phyloP scores from a whole-genome alignment of 2,888 invertebrate genomes.

The Mythimna lalbum region DNA sequence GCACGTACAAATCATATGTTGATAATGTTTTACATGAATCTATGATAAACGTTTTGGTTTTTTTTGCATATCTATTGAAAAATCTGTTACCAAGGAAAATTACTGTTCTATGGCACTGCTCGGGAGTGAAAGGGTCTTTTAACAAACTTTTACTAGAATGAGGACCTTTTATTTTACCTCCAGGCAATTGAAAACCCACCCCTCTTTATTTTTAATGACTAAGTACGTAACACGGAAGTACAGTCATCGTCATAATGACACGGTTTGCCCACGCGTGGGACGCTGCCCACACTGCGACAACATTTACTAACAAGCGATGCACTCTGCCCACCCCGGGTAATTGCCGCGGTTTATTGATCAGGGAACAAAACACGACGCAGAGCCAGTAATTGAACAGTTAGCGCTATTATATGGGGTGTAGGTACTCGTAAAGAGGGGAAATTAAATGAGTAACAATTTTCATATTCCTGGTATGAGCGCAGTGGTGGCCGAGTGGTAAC shows the following conservation, averaged over 20 bases:
- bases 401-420: slow-evolving; percentile 4
- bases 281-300: slow-evolving; percentile 52
- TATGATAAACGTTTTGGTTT: no score
- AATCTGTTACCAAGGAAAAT: no score
- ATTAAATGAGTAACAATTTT: slow-evolving; percentile 2
- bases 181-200: slow-evolving; percentile 5
- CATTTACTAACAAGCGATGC: slow-evolving; percentile 62
- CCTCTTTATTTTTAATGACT: slow-evolving; percentile 13
- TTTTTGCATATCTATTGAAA: no score
- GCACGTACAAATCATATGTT: no score
- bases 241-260: slow-evolving; percentile 37
- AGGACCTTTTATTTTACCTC: not conserved
- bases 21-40: no score
- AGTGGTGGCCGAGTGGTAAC: no score
- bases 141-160: not conserved
- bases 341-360: slow-evolving; percentile 58
- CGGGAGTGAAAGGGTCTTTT: not conserved
- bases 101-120: no score
- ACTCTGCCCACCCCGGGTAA: slow-evolving; percentile 38
- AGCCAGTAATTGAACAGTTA: slow-evolving; percentile 17
- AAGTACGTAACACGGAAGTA: slow-evolving; percentile 28
- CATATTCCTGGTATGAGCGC: not conserved
- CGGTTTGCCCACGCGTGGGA: slow-evolving; percentile 56
- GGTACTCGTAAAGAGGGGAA: slow-evolving; percentile 6
- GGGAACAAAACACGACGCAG: slow-evolving; percentile 25